Evolutionary conservation across 2,113 vertebrate genomes (phyloP), one percentile per base, ranked within the genome.

Genomic region (Ranitomeya variabilis): DNA sequence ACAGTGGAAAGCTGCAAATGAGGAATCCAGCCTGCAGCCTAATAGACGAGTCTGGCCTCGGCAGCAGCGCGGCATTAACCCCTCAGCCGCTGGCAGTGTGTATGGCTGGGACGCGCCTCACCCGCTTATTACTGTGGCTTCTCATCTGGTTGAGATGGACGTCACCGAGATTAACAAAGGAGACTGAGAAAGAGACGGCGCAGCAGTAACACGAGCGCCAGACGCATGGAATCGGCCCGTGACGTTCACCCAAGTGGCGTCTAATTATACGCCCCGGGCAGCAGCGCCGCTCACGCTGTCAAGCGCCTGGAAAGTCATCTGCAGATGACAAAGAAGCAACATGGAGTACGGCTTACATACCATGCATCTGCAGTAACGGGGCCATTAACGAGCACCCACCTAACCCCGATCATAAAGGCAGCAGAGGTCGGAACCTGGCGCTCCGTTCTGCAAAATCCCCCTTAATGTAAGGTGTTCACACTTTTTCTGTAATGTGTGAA

Each of bases 161-260:
- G 73, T 6, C 57, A 62, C 14, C 11, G 15, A n/a, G 55, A 86
- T 10, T n/a, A 23, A 69, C n/a, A n/a, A 73, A 21, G 11, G 26
- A 21, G 13, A 18, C 45, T 21, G 3, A 52, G 45, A 66, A 37
- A 52, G 18, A 52, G 18, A 54, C 12, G 7, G 37, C 37, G 11
- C 15, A 23, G 69, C 69, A 8, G 67, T 57, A 13, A n/a, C 74
- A 57, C 52, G 45, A 64, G 71, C 52, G 85, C 8, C 73, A 64
- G 59, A 51, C 60, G 12, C 12, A 14, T 51, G 69, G 64, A 77
- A 86, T 86, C 54, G 60, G 37, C 51, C 57, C 26, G 85, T 79
- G 74, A 86, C 85, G 67, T 86, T 79, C 51, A 64, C 23, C 23
- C 15, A 19, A 86, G 45, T 45, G 31, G 57, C 85, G 5, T 59